Base-by-base conservation (phyloP, 2,113 vertebrate species). In the Mesembrinibis cayennensis region DNA sequence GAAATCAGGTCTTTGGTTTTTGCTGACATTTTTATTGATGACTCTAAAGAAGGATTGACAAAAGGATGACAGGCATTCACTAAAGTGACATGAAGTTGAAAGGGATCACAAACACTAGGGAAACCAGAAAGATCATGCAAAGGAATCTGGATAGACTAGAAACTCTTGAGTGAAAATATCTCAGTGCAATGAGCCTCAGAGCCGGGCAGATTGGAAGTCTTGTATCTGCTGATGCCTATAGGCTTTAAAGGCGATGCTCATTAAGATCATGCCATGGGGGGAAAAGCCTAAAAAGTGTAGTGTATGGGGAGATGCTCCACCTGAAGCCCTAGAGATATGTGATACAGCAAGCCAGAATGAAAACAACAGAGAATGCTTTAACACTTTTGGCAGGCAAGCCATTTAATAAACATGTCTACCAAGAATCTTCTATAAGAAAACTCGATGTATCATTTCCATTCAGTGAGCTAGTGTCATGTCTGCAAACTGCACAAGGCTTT, bases 1-100 rank as follows among this genome's bases (percentile, higher is more conserved):
- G 73, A 94, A 44, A 96, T 88, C 66, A 70, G 53, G 69, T 59
- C 83, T 87, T 90, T 84, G 86, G 73, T 93, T 72, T 89, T 87
- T 81, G 44, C 23, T 77, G 89, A 94, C 66, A 66, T 87, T 93
- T 94, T 93, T 94, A 95, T 88, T 95, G 94, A 95, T 89, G 66
- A 82, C 56, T 90, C 62, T 89, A 62, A 84, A 82, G 83, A 92
- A 85, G 61, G 79, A 87, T 12, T 90, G 78, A 94, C 69, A 93
- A 95, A 92, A 91, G 66, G 47, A 91, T 89, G 82, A 87, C 94
- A 96, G 30, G 81, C 70, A 70, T 93, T 95, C 83, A 91, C 56
- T 82, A 14, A 69, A 84, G 53, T 66, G 93, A 82, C 81, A 82
- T 13, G 10, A 82, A 94, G 56, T n/a, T 94, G 84, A 97, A 94